Evolutionary conservation across 1,140 invertebrate species (phyloP).

Genomic region (Nixonia krombeini): DNA sequence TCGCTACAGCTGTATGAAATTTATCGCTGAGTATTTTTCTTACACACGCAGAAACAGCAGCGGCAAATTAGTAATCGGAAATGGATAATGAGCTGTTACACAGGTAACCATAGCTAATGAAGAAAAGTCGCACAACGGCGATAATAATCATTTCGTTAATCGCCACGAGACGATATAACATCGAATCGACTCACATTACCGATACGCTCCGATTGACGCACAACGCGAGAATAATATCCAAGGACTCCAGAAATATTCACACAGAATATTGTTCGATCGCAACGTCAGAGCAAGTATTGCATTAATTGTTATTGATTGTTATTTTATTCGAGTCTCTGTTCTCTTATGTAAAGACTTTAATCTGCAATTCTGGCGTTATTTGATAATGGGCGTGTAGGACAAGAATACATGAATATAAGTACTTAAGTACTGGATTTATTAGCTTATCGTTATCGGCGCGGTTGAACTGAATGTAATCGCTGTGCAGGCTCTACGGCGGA

Average conservation of each 20-base stretch:
- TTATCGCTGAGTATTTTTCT: no score
- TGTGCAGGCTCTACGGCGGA: no score
- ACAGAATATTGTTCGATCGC: no score
- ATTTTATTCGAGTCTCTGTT: no score
- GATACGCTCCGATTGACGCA: conserved; percentile 47
- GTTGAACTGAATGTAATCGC: not conserved
- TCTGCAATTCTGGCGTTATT: not conserved
- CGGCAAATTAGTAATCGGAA: no score
- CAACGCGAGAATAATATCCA: conserved; percentile 36
- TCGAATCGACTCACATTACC: conserved; percentile 11
- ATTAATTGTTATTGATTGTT: no score
- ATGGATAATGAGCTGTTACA: no score
- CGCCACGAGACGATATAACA: conserved; percentile 6
- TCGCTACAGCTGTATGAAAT: no score
- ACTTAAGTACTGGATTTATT: not conserved
- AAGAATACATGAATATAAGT: conserved; percentile 1
- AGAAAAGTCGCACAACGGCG: not conserved
- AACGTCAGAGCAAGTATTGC: no score
- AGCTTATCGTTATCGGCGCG: conserved; percentile 1
- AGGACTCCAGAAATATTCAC: conserved; percentile 34
- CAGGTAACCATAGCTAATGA: no score
- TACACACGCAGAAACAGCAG: no score
- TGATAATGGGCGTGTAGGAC: not conserved
- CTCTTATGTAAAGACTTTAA: not conserved
- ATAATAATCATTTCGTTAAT: conserved; percentile 25